phyloP scores from a whole-genome alignment of 2,113 vertebrate genomes.

The Brachypteracias leptosomus region DNA sequence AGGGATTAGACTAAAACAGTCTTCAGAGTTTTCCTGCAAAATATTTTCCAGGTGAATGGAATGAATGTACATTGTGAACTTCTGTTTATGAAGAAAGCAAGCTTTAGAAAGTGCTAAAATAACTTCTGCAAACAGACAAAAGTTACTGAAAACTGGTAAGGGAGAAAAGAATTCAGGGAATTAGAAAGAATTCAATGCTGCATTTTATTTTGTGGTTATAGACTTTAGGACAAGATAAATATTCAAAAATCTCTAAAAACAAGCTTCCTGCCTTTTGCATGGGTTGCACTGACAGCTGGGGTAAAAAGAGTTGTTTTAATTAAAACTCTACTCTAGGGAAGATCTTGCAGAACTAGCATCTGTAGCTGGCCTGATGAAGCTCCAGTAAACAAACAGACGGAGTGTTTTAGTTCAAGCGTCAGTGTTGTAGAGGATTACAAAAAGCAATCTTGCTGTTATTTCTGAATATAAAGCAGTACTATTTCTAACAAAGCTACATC shows the following conservation, averaged over 20 bases:
- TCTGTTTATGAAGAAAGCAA: neutral
- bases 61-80: neutral
- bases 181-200: neutral
- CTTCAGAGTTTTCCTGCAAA: neutral
- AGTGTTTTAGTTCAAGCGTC: neutral
- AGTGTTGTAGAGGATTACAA: constrained; percentile 10
- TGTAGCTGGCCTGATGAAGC: constrained; percentile 52
- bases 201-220: constrained; percentile 18
- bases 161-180: neutral
- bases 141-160: neutral
- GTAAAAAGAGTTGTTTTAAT: constrained; percentile 60
- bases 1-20: neutral
- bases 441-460: constrained; percentile 13
- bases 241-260: neutral
- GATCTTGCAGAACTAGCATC: constrained; percentile 45
- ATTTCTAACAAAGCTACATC: neutral
- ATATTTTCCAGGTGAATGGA: neutral
- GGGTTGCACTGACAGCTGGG: constrained; percentile 27
- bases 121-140: neutral
- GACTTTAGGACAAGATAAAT: neutral
- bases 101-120: neutral
- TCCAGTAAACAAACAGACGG: constrained; percentile 29
- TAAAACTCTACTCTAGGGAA: constrained; percentile 61
- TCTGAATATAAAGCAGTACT: constrained; percentile 36
- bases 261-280: constrained; percentile 19